Evolutionary conservation across 2,113 vertebrate species (phyloP).

Genomic region (Lathamus discolor): DNA sequence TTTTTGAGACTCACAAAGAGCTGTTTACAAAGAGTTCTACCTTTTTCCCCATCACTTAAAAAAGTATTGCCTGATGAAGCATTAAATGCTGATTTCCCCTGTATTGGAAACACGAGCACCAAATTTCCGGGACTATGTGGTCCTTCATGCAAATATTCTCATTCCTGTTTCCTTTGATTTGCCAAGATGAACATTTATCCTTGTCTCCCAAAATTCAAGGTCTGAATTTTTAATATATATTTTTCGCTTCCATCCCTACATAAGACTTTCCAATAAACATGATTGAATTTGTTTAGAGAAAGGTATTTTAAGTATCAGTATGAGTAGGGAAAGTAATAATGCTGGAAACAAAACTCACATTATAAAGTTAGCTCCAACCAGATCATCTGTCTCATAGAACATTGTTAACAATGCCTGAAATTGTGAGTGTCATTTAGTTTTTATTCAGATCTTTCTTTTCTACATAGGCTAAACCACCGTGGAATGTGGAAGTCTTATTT

Average conservation of each 20-base stretch:
- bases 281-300: neutral
- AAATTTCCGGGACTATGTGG: neutral
- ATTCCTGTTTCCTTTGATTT: neutral
- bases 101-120: neutral
- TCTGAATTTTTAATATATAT: neutral
- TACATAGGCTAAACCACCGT: neutral
- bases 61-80: no score
- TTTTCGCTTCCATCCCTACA: neutral
- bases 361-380: neutral
- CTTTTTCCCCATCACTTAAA: neutral
- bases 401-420: neutral
- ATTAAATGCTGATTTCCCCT: neutral
- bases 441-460: neutral
- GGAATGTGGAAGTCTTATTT: neutral
- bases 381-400: neutral
- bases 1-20: neutral
- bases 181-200: neutral
- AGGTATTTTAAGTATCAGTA: neutral
- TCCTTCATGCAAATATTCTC: neutral
- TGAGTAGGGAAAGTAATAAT: neutral
- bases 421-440: neutral
- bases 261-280: neutral
- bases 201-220: neutral
- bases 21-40: neutral
- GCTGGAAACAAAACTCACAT: neutral